These are phyloP conservation scores for Actinemys pallida DNA, from an alignment of 2,113 vertebrate genomes.

Conservation along the genomic window DNA sequence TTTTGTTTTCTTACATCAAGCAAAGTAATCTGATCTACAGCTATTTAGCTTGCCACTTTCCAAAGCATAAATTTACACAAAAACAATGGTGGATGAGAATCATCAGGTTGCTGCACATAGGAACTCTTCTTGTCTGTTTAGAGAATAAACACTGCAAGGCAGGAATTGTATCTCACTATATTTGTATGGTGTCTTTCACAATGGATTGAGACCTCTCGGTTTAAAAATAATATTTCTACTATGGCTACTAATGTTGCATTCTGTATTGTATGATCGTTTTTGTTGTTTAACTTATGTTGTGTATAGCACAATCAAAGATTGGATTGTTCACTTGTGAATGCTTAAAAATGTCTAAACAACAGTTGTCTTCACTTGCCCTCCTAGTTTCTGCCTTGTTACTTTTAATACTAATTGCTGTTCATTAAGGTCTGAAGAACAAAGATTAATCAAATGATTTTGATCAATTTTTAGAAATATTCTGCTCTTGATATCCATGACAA, in stretches of 20 bases:
- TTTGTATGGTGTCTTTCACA: not conserved
- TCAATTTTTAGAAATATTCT: not conserved
- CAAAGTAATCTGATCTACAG: not conserved
- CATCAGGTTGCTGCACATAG: not conserved
- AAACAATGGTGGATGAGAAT: not conserved
- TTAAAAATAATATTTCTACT: not conserved
- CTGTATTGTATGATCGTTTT: not conserved
- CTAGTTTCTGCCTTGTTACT: not conserved
- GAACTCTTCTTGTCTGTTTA: not conserved
- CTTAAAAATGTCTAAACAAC: not conserved
- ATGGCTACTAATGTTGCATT: not conserved
- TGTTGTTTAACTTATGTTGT: not conserved
- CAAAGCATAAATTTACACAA: not conserved
- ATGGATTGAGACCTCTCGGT: not conserved
- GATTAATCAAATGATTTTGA: not conserved
- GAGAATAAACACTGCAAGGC: not conserved
- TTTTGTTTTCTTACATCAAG: not conserved
- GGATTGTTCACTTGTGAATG: not conserved
- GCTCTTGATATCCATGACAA: not conserved
- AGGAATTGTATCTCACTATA: not conserved
- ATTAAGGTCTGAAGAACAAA: not conserved
- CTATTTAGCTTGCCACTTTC: constrained; percentile 14
- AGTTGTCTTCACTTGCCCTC: not conserved
- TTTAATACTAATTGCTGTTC: not conserved
- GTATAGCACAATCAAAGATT: not conserved